Base-by-base conservation (phyloP, 2,888 invertebrate species). In the Cancer borealis region DNA sequence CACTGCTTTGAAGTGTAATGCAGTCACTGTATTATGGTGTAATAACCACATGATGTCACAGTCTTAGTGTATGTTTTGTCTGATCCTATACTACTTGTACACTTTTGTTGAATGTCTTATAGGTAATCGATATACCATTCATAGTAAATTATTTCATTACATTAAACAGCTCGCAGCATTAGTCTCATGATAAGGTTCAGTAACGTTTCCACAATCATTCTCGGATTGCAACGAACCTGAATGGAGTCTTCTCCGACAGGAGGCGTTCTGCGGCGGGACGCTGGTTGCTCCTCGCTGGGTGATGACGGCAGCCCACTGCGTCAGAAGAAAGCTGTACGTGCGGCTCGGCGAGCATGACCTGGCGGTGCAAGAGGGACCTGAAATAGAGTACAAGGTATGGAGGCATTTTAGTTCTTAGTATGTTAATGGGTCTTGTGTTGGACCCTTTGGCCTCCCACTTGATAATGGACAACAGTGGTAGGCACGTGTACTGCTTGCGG, bases 251-350 rank as follows among this genome's bases (percentile, higher is more conserved):
- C 10, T 39, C 46, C 66, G n/a, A 96, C 96, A 98, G 98, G 98
- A 99, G 97, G 98, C 98, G 49, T 98, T 98, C 96, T 99, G 98
- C 96, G 98, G 98, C 0, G 99, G 98, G 1, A 98, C 98, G 1
- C 96, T 99, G 54, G 97, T 99, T 30, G 97, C 98, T 0, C 97
- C 98, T 0, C 97, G 98, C 89, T 99, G 98, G 98, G 98, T 98
- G 89, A 97, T 98, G 94, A 98, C 98, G 0, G 98, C 98, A 0
- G 98, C 98, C 0, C 99, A 99, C 96, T 99, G 99, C 96, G 98
- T 98, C 49, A 97, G 98, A 95, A 97, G 98, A 96, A 97, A 98
- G 84, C 97, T 99, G 26, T 98, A 97, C 96, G 98, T 99, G 39
- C 97, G 98, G 12, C 97, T 99, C 66, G 99, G 99, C 0, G 99